Evolutionary conservation across 2,797 vertebrate species (phyloP), one percentile per base, ranked within the genome.

Genomic region (Liasis olivaceus): DNA sequence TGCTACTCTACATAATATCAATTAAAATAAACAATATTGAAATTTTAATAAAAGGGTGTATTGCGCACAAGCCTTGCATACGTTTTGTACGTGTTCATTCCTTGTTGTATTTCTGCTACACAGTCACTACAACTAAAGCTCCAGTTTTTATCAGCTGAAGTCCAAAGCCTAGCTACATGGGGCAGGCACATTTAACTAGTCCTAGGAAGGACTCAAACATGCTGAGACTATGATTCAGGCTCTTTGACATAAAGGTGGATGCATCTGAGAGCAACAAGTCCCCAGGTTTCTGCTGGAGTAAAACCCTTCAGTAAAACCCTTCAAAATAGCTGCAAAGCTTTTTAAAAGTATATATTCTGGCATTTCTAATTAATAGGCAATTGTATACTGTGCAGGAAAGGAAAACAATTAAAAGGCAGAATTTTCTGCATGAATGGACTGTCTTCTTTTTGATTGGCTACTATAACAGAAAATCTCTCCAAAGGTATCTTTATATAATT

Each of bases 371-470:
- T 89, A 51, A 89, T 14, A 1, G n/a, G 28, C 47, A 22, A 1
- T 6, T 7, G 77, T n/a, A 11, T 56, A 85, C 64, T 42, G 20
- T 47, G 87, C 47, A 87, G n/a, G 64, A 59, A 20, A 20, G 84
- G 69, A 2, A n/a, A 89, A 47, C 12, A n/a, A 24, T 88, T 85
- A 28, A 66, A 87, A 93, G 85, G 1, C 17, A 94, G 66, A 91
- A 77, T 64, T 7, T 42, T 22, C 24, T 72, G 47, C 14, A 89
- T 15, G 2, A 92, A 62, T 93, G 72, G 36, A 42, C 36, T 77
- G 20, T 17, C 17, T 77, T 77, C 20, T 77, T 42, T 22, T 42
- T 4, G 36, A 42, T 36, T 77, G 69, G 15, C 31, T 36, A 36
- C 17, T 77, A 8, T 20, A 42, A 17, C 36, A 77, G 72, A 22